Conservation (phyloP, 2,888 invertebrate species). For the Stratiomys singularior region DNA sequence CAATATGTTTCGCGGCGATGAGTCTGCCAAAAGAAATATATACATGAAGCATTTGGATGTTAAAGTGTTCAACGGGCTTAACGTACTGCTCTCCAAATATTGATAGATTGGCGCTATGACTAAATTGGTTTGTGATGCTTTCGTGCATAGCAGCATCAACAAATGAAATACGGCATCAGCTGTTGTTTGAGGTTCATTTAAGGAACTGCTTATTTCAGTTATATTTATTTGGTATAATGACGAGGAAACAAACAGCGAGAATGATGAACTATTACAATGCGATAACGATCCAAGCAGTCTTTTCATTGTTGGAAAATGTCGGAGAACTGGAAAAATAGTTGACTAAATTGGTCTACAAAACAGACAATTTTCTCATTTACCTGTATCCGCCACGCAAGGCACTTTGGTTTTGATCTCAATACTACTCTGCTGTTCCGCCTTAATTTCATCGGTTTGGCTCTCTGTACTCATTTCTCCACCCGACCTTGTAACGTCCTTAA, state of each 20-base stretch:
- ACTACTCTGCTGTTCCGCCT: slow-evolving; percentile 74
- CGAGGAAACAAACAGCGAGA: slow-evolving; percentile 73
- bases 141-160: slow-evolving; percentile 78
- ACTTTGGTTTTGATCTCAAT: slow-evolving; percentile 67
- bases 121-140: slow-evolving; percentile 78
- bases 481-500: slow-evolving; percentile 64
- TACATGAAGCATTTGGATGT: too few relatives aligned
- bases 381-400: slow-evolving; percentile 80
- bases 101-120: slow-evolving; percentile 82
- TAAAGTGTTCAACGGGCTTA: neutral
- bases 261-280: slow-evolving; percentile 77
- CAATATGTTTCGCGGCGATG: slow-evolving; percentile 61
- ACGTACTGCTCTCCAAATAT: slow-evolving; percentile 69
- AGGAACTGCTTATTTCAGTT: slow-evolving; percentile 57
- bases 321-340: slow-evolving; percentile 68
- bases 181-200: slow-evolving; percentile 77
- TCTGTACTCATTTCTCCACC: slow-evolving; percentile 66
- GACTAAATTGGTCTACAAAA: neutral
- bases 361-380: slow-evolving; percentile 60
- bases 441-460: slow-evolving; percentile 85
- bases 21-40: too few relatives aligned
- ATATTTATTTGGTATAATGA: slow-evolving; percentile 63
- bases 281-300: slow-evolving; percentile 83
- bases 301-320: slow-evolving; percentile 84
- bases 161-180: slow-evolving; percentile 91